phyloP scores from a whole-genome alignment of 2,113 vertebrate species.

The Mesocricetus auratus region DNA sequence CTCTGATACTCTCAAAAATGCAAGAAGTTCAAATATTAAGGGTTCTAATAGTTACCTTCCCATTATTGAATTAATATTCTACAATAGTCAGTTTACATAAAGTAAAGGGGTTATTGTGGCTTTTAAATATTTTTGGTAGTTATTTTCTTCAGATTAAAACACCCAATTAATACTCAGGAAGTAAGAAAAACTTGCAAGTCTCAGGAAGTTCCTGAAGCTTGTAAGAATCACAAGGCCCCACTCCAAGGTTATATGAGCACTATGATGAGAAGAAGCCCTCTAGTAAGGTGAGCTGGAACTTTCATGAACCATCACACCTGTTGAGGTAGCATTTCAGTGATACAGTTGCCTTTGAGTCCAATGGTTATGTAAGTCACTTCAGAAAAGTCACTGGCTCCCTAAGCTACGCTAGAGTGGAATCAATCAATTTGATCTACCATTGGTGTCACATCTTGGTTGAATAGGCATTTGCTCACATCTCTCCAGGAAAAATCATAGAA shows the following conservation, averaged over 20 bases:
- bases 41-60: neutral
- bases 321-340: neutral
- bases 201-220: neutral
- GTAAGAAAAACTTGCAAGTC: neutral
- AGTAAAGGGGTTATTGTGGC: neutral
- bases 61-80: neutral
- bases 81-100: neutral
- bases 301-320: neutral
- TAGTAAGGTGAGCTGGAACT: neutral
- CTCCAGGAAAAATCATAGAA: neutral
- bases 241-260: too few species aligned
- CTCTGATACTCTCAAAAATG: neutral
- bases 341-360: neutral
- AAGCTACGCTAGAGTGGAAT: neutral
- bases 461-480: neutral
- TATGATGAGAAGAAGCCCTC: neutral
- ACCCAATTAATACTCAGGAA: neutral
- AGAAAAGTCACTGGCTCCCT: neutral
- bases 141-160: neutral
- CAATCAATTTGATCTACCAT: neutral
- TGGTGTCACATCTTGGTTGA: neutral
- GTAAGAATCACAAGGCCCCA: too few species aligned
- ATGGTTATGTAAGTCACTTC: neutral
- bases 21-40: neutral
- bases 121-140: neutral